Base-by-base conservation (phyloP, 1,140 invertebrate species). In the Achatina immaculata region DNA sequence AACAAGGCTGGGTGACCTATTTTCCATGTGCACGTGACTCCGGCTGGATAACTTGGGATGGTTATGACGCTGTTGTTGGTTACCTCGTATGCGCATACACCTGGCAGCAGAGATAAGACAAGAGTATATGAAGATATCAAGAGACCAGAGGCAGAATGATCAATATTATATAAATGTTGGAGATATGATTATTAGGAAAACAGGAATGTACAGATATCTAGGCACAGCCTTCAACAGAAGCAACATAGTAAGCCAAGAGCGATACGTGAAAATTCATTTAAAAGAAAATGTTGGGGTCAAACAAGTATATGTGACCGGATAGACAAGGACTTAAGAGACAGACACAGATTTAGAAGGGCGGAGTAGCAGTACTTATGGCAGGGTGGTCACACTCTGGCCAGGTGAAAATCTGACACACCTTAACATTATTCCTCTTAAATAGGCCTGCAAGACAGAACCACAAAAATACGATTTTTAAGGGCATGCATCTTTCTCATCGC, bases 11-110 rank as follows among this genome's bases (percentile, higher is more conserved):
- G 65, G 6, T 36, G 28, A 68, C 34, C 28, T 40, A 68, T 36
- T 19, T 68, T 72, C 69, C 69, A 72, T 21, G 42, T 14, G n/a
- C 69, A 72, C 19, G 38, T 72, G 38, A 72, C 69, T 6, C 42
- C 69, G 19, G 7, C 19, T 42, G 69, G 69, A 31, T 43, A 45
- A 43, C 24, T 16, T 2, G 69, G 69, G 24, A 40, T 28, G 14
- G 42, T 19, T 9, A 72, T 9, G 3, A 45, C 42, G 11, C 21
- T 28, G 38, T 43, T 48, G 11, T 6, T 24, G 38, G 7, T 21
- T 24, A 72, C 43, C 6, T 72, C 69, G 2, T 2, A 34, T 34
- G 42, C 69, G 28, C 69, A 72, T 24, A 72, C 38, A 48, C 69
- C 69, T 72, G 11, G 38, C 7, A 9, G 7, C 31, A 34, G 7